phyloP scores from a whole-genome alignment of 2,113 vertebrate species.

The Nematolebias whitei region DNA sequence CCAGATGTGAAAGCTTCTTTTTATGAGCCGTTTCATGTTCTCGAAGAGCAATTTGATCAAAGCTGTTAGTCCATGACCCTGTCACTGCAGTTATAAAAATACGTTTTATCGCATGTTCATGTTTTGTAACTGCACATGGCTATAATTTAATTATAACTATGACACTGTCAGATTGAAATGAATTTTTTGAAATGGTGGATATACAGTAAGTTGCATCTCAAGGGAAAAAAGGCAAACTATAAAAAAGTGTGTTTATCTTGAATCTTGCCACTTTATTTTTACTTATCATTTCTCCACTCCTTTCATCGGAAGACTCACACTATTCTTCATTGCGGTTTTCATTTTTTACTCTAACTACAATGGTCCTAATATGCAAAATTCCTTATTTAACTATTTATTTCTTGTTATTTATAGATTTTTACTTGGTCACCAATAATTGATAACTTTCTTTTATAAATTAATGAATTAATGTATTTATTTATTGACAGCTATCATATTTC shows the following conservation, averaged over 20 bases:
- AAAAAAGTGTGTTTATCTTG: too few relatives aligned
- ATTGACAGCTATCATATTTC: constrained; percentile 77
- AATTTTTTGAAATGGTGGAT: too few relatives aligned
- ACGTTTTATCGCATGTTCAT: constrained; percentile 4
- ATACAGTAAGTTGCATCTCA: too few relatives aligned
- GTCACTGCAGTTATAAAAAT: constrained; percentile 58
- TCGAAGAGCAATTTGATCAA: constrained; percentile 60
- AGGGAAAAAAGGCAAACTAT: too few relatives aligned
- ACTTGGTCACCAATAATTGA: constrained; percentile 77
- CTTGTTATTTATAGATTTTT: constrained; percentile 70
- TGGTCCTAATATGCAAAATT: constrained; percentile 72
- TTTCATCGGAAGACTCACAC: constrained; percentile 44
- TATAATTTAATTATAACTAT: background rate
- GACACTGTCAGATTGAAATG: background rate
- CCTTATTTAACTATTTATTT: constrained; percentile 54
- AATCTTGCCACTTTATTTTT: too few relatives aligned
- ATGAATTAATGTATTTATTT: constrained; percentile 22
- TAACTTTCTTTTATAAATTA: constrained; percentile 71
- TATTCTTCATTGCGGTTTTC: constrained; percentile 52
- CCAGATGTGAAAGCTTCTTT: constrained; percentile 61
- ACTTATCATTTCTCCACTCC: background rate
- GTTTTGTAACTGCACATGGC: constrained; percentile 10
- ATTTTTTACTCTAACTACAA: constrained; percentile 66
- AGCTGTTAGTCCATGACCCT: constrained; percentile 58
- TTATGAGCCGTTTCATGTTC: constrained; percentile 45